Percentiles rank a stretch among this genome's conserved stretches.
Evolutionary conservation across 2,113 vertebrate genomes (phyloP).

Genomic region (Larimichthys polyactis): DNA sequence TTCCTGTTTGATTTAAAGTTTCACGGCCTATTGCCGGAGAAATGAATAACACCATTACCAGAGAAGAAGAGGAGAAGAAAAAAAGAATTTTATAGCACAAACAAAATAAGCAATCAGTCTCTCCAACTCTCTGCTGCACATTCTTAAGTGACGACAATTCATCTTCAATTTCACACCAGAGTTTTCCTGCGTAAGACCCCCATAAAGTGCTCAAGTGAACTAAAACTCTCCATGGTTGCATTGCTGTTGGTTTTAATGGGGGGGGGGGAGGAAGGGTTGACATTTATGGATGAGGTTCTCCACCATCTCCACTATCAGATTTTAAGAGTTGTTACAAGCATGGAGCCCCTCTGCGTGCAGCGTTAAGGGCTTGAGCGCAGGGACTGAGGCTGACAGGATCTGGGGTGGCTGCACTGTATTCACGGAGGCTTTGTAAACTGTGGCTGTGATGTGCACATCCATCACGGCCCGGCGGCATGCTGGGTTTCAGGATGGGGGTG

Average conservation of each 20-base stretch:
- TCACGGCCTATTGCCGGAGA: constrained; percentile 50
- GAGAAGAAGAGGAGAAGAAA: constrained; percentile 31
- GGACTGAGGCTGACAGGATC: constrained; percentile 62
- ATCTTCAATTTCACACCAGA: constrained; percentile 75
- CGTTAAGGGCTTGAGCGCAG: constrained; percentile 51
- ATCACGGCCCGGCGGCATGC: constrained; percentile 70
- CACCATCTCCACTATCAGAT: constrained; percentile 74
- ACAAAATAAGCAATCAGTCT: constrained; percentile 66
- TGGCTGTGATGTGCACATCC: constrained; percentile 77
- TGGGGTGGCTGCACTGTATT: constrained; percentile 69
- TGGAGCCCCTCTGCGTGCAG: constrained; percentile 58
- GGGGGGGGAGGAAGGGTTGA: constrained; percentile 65
- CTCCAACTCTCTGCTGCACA: constrained; percentile 49
- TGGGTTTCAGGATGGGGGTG: constrained; percentile 57
- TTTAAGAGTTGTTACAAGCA: constrained; percentile 69
- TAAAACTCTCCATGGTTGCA: constrained; percentile 52
- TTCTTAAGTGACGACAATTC: constrained; percentile 76
- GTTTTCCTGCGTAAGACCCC: constrained; percentile 58
- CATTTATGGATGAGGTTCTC: constrained; percentile 79
- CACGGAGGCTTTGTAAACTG: constrained; percentile 70
- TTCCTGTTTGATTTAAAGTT: constrained; percentile 65
- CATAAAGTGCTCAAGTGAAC: constrained; percentile 63
- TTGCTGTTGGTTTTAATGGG: constrained; percentile 53
- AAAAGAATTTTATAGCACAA: constrained; percentile 65
- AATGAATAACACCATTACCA: constrained; percentile 50